These are phyloP conservation scores for Mormyrus iriodes DNA, from an alignment of 2,113 vertebrate species.

Conservation along the genomic window DNA sequence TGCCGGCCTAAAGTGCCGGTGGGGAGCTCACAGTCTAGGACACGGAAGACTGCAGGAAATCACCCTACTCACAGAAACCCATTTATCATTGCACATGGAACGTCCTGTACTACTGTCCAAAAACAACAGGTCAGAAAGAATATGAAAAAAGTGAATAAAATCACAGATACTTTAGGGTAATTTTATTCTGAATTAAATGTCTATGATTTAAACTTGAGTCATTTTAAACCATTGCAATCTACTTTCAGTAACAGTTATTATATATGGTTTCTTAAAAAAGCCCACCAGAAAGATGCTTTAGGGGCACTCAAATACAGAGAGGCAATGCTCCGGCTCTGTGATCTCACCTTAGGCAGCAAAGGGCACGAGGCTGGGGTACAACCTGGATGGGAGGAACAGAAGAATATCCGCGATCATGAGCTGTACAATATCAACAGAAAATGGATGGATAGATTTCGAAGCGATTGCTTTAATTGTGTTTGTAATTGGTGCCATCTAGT, in stretches of 20 bases:
- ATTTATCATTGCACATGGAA: neutral
- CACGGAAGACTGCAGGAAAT: neutral
- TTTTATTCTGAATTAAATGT: neutral
- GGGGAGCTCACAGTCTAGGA: neutral
- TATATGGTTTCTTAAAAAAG: neutral
- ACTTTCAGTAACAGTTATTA: neutral
- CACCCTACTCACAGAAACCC: neutral
- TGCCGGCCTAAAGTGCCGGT: neutral
- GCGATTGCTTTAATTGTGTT: neutral
- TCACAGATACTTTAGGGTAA: neutral
- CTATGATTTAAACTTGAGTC: neutral
- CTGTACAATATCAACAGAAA: neutral
- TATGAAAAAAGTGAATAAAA: neutral
- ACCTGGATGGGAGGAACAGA: too few relatives aligned
- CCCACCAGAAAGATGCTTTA: neutral
- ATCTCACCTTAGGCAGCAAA: too few relatives aligned
- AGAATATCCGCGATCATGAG: neutral
- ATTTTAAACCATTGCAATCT: neutral
- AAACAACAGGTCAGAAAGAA: neutral
- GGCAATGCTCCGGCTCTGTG: neutral
- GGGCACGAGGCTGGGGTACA: too few relatives aligned
- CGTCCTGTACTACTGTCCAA: neutral
- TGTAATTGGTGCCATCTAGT: slow-evolving; percentile 2
- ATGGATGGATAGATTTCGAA: neutral
- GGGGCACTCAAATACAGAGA: neutral